Percentiles rank a stretch among this genome's conserved stretches.
phyloP scores from a whole-genome alignment of 2,888 invertebrate genomes.

The Scaptomyza cyrtandrae region DNA sequence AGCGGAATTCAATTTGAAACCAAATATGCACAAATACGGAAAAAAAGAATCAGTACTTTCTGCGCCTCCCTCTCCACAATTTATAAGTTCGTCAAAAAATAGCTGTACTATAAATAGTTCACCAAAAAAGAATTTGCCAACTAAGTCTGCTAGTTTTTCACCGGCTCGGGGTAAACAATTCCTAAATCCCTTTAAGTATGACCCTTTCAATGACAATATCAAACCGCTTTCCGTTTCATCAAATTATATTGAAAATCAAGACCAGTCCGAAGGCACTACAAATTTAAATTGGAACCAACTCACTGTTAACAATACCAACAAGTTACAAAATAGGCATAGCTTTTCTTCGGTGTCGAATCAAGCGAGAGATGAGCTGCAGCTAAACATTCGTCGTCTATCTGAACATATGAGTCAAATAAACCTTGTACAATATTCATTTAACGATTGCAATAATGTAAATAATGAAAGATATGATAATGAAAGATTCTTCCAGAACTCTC shows the following conservation, averaged over 20 bases:
- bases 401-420: constrained; percentile 77
- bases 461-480: constrained; percentile 23
- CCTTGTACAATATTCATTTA: constrained; percentile 53
- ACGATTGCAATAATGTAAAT: constrained; percentile 55
- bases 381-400: constrained; percentile 83
- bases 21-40: constrained; percentile 67
- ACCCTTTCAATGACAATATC: constrained; percentile 22
- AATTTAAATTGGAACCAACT: constrained; percentile 62
- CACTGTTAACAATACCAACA: constrained; percentile 75
- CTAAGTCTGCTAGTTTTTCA: constrained; percentile 71
- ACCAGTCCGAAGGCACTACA: constrained; percentile 22
- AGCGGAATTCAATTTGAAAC: constrained; percentile 65
- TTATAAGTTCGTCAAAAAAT: constrained; percentile 63
- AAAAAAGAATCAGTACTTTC: constrained; percentile 60
- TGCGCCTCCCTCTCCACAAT: constrained; percentile 79
- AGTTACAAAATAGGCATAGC: constrained; percentile 82
- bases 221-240: constrained; percentile 25
- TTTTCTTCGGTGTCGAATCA: constrained; percentile 78
- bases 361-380: constrained; percentile 81
- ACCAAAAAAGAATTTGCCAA: constrained; percentile 44
- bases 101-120: constrained; percentile 54
- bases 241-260: constrained; percentile 18
- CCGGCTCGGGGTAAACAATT: constrained; percentile 65
- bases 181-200: constrained; percentile 56
- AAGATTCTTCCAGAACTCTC: constrained; percentile 18